Percentiles rank a stretch among this genome's conserved stretches.
These are phyloP conservation scores for Spatula versicolor DNA, from an alignment of 2,797 vertebrate genomes.

Conservation along the genomic window DNA sequence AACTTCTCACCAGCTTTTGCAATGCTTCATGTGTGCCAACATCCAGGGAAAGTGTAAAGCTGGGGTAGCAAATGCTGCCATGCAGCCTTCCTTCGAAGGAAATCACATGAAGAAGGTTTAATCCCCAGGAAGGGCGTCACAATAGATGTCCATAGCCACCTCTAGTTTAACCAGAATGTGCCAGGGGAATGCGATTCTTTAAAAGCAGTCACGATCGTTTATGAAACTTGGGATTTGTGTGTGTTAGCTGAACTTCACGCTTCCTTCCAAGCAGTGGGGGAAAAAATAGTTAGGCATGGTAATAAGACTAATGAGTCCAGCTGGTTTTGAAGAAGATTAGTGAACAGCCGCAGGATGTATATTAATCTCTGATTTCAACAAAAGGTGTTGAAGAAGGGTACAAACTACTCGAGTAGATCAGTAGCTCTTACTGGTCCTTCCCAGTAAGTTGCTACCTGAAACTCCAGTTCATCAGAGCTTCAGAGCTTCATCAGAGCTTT, in stretches of 20 bases:
- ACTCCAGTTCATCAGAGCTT: not conserved
- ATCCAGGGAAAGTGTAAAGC: not conserved
- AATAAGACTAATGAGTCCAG: not conserved
- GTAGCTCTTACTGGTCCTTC: not conserved
- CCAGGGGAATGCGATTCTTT: not conserved
- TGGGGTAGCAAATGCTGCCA: not conserved
- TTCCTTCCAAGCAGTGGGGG: not conserved
- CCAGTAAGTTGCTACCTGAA: not conserved
- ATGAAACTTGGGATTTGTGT: not conserved
- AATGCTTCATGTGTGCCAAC: not conserved
- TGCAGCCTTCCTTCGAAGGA: not conserved
- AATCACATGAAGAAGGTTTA: not conserved
- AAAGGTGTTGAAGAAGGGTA: not conserved
- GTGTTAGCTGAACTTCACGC: not conserved
- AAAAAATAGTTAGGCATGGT: not conserved
- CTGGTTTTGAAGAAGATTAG: not conserved
- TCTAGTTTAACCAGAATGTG: not conserved
- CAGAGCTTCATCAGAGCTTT: not conserved
- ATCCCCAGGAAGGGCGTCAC: not conserved
- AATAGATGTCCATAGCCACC: not conserved
- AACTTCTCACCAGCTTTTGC: conserved; percentile 15
- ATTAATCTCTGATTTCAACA: not conserved
- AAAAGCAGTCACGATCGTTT: not conserved
- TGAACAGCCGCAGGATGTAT: not conserved
- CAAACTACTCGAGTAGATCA: not conserved